Percentiles rank a stretch among this genome's conserved stretches.
These are phyloP conservation scores for Gobio gobio DNA, from an alignment of 2,113 vertebrate species.

Conservation along the genomic window DNA sequence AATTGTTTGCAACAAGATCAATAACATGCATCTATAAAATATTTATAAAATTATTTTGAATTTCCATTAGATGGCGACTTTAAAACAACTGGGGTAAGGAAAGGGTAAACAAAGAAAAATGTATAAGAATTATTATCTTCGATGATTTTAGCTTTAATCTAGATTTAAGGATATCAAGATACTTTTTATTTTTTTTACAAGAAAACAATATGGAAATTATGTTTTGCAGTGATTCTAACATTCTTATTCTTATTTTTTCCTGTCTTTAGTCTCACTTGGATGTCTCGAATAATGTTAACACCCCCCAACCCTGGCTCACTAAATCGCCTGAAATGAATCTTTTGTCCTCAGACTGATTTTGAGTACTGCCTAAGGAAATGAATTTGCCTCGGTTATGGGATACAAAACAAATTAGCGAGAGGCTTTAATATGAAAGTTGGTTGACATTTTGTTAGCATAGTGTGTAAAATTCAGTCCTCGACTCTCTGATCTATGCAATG, in stretches of 20 bases:
- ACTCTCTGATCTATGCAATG: background rate
- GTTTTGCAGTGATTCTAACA: background rate
- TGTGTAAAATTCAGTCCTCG: background rate
- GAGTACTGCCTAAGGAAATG: constrained; percentile 57
- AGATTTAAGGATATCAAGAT: background rate
- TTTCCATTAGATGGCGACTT: background rate
- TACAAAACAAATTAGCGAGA: constrained; percentile 34
- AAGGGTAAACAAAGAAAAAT: background rate
- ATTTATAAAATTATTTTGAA: too few species aligned
- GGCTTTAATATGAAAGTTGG: constrained; percentile 1
- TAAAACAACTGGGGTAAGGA: background rate
- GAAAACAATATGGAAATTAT: background rate
- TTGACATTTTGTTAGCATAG: constrained; percentile 1
- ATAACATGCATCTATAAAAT: background rate
- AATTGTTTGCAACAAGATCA: too few species aligned
- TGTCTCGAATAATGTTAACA: background rate
- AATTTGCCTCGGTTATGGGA: constrained; percentile 52
- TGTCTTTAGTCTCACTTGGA: background rate
- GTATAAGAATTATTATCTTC: background rate
- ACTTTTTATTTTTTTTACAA: background rate
- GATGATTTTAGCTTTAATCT: background rate
- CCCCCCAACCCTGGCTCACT: constrained; percentile 7
- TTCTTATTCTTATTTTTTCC: background rate
- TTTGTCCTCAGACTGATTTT: constrained; percentile 30
- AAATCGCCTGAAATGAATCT: background rate